A percentile compares a stretch with the other conserved stretches of the same genome.
Conservation (phyloP, 2,113 vertebrate species). For the Calonectris borealis region DNA sequence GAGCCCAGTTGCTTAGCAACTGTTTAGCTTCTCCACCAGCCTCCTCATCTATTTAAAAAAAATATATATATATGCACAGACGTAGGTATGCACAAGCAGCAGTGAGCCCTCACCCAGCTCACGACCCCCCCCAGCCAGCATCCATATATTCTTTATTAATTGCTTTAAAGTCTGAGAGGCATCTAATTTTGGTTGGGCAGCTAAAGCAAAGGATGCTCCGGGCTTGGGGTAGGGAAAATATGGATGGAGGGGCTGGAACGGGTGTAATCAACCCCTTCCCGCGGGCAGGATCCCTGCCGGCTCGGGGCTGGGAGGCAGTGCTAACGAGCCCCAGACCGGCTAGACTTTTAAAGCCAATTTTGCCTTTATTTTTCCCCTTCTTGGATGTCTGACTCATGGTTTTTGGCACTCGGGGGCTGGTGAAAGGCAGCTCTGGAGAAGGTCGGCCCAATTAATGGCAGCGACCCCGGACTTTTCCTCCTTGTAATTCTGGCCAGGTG, state of each 20-base stretch:
- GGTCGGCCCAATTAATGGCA: constrained; percentile 12
- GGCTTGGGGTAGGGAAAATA: neutral
- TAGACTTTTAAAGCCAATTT: neutral
- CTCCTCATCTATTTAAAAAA: constrained; percentile 27
- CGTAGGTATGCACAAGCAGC: neutral
- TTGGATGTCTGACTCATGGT: constrained; percentile 33
- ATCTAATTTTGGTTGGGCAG: neutral
- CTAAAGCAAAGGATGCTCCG: neutral
- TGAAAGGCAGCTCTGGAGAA: neutral
- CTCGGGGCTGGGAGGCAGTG: neutral
- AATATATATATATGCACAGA: neutral
- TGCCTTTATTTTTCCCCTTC: neutral
- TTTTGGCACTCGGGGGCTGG: neutral
- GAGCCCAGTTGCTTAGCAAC: constrained; percentile 64
- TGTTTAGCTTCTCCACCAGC: constrained; percentile 47
- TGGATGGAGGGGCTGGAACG: fast-evolving
- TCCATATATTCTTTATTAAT: neutral
- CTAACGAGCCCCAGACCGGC: neutral
- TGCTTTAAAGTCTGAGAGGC: neutral
- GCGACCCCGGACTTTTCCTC: neutral
- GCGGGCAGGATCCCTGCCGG: fast-evolving
- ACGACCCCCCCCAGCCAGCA: neutral
- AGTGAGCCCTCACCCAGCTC: neutral
- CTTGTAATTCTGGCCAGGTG: neutral
- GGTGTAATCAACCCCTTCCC: neutral